Base-by-base conservation (phyloP, 2,888 invertebrate genomes). In the Hofmannophila pseudospretella region DNA sequence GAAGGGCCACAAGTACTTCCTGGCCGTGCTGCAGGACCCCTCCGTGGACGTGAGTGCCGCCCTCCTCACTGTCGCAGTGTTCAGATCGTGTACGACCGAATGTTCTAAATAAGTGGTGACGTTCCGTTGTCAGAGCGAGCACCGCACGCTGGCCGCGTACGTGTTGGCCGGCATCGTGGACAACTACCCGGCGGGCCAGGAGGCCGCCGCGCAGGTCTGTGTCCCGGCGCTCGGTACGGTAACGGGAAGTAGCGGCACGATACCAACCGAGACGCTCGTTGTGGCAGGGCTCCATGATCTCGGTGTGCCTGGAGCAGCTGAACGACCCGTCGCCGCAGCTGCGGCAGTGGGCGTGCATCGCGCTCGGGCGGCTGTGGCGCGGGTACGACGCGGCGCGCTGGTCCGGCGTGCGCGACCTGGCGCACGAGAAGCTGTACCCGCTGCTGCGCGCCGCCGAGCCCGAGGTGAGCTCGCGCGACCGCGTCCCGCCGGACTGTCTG, bases 371-470 rank as follows among this genome's bases (percentile, higher is more conserved):
- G 39, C 88, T 96, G 49, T 98, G 98, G 98, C 92, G 94, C 58
- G 93, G 94, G 64, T 95, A 92, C 68, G 95, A 96, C 53, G 65
- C 66, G 10, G 71, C 70, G 54, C 90, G 96, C 49, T 98, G 99
- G 98, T 96, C 96, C 39, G 99, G 97, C 10, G 98, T 96, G 12
- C 88, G 99, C 7, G 97, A 98, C 73, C 92, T 94, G 54, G 98
- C 98, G n/a, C 97, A 98, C 75, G 98, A 98, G 73, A 98, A 98
- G 76, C 89, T 99, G 7, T 95, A 93, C 65, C 90, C 88, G 32
- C 85, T 97, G 47, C 84, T 98, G 34, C 88, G 88, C 42, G 97
- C 98, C 81, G 88, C 90, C 1, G 90, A 93, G 29, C 96, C 98
- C 1, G 98, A 98, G 89, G 97, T 67, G 9, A 19, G 3, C 5